These are phyloP conservation scores for Nasonia vitripennis DNA, from an alignment of 1,140 invertebrate species.

Conservation along the genomic window DNA sequence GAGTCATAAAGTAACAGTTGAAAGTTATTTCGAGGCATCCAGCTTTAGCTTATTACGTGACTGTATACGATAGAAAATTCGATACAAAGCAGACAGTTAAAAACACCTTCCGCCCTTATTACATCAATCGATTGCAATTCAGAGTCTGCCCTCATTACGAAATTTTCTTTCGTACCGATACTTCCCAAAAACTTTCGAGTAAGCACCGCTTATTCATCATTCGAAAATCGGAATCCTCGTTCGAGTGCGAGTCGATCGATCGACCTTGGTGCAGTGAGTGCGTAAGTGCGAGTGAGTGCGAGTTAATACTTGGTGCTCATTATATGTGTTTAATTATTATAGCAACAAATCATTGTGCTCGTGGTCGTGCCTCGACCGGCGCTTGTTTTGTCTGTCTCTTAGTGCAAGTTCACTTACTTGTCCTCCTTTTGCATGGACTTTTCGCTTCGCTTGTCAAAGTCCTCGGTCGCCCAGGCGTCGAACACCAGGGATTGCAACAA, in stretches of 20 bases:
- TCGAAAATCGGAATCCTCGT: not conserved
- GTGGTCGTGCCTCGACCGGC: slow-evolving; percentile 55
- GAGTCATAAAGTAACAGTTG: not conserved
- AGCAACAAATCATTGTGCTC: slow-evolving; percentile 50
- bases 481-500: slow-evolving; percentile 88
- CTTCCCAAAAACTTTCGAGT: slow-evolving; percentile 1
- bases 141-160: too few species aligned
- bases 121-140: too few species aligned
- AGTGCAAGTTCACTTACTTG: slow-evolving; percentile 55
- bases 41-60: not conserved
- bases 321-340: slow-evolving; percentile 37
- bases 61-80: not conserved
- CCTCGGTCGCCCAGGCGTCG: slow-evolving; percentile 87
- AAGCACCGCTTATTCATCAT: not conserved
- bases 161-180: not conserved
- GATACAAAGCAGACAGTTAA: not conserved
- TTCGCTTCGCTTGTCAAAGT: slow-evolving; percentile 79
- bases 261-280: slow-evolving; percentile 45
- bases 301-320: slow-evolving; percentile 49
- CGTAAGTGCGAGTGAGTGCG: slow-evolving; percentile 10
- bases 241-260: slow-evolving; percentile 26
- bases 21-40: not conserved
- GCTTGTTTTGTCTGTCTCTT: slow-evolving; percentile 37
- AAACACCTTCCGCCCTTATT: too few species aligned
- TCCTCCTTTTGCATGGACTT: slow-evolving; percentile 69